Evolutionary conservation across 2,113 vertebrate species (phyloP), one percentile per base, ranked within the genome.

Genomic region (Pavo muticus): DNA sequence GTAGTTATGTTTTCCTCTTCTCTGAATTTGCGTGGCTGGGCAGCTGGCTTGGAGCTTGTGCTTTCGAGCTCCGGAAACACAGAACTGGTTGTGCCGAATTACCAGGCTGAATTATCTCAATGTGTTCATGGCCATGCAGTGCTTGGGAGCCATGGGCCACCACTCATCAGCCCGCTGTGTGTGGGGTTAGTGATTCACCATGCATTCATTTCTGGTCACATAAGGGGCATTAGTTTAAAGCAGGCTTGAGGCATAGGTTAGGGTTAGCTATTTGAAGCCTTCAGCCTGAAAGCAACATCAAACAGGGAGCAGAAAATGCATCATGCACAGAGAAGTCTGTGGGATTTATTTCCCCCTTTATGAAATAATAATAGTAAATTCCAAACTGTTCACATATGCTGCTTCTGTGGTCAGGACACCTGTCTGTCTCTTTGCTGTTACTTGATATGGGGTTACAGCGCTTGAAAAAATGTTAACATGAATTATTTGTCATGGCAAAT

Each of bases 201-300:
- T 65, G 93, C 94, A 73, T 96, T 97, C 92, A 88, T 82, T 93
- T 93, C 88, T 92, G 93, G 88, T 94, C 95, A 82, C 94, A 84
- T 92, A 63, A 91, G 44, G 74, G 84, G 8, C 89, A 63, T 89
- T 74, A 67, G 63, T 94, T 88, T 91, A 88, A 95, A 90, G 69
- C 37, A 81, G 76, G 50, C 93, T 96, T 75, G n/a, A 96, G 73
- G 80, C 84, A 25, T 92, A 92, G 71, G 95, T 88, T 95, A 50
- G 70, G 1, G 0, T 65, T 72, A 63, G 92, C 84, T 94, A 63
- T 95, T 97, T 95, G 86, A 95, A 91, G 88, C 94, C 86, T 88
- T 61, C 70, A 67, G 57, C 69, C 73, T 65, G 73, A 93, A 95
- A 87, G 86, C 88, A 78, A 94, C 94, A 92, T 97, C 93, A 96